Evolutionary conservation across 2,797 vertebrate species (phyloP).

Genomic region (Sebastes taczanowskii): DNA sequence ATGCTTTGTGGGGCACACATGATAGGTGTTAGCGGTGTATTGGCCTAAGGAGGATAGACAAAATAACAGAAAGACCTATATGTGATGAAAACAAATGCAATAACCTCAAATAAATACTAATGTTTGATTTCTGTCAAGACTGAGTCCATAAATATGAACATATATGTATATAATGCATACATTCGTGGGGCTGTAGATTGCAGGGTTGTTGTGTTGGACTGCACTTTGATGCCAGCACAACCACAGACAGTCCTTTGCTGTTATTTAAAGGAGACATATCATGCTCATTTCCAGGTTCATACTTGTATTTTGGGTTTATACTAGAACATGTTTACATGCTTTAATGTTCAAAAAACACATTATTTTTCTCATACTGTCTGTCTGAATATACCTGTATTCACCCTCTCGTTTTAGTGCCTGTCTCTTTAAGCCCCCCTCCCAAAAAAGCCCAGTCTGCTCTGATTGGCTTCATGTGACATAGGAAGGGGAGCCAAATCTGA

Average conservation of each 20-base stretch:
- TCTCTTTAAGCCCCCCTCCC: too few species aligned
- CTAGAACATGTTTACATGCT: too few species aligned
- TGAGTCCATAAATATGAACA: neutral
- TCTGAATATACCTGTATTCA: too few species aligned
- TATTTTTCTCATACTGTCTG: too few species aligned
- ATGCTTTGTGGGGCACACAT: neutral
- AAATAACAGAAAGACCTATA: neutral
- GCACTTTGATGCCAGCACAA: neutral
- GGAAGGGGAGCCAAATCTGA: too few species aligned
- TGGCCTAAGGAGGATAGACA: neutral
- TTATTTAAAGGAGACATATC: neutral
- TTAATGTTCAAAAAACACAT: too few species aligned
- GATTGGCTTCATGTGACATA: too few species aligned
- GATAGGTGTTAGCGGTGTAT: neutral
- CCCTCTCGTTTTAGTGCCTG: too few species aligned
- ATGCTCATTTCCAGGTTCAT: too few species aligned
- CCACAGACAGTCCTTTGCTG: neutral
- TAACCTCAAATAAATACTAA: neutral
- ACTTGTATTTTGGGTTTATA: too few species aligned
- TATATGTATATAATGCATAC: neutral
- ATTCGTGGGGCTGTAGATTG: neutral
- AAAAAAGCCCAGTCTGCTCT: too few species aligned
- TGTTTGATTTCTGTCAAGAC: neutral
- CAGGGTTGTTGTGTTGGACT: neutral
- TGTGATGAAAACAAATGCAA: neutral